These are phyloP conservation scores for Elmis aenea DNA, from an alignment of 2,888 invertebrate species.

Conservation along the genomic window DNA sequence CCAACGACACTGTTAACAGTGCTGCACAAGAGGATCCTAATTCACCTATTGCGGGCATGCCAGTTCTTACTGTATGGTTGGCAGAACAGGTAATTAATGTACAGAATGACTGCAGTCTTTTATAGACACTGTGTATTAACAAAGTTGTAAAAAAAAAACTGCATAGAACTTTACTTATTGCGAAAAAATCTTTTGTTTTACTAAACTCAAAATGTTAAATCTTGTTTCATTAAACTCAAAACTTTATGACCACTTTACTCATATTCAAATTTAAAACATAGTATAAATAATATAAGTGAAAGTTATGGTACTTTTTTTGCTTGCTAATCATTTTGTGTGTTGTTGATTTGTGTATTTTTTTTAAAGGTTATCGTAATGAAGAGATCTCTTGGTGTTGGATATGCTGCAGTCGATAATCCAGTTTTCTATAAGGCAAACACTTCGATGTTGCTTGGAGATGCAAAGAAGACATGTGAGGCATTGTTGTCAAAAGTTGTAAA, in stretches of 20 bases:
- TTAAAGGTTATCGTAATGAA: conserved; percentile 82
- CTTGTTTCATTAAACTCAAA: too few relatives aligned
- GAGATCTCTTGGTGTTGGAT: conserved; percentile 80
- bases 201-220: background rate
- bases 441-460: conserved; percentile 82
- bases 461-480: conserved; percentile 85
- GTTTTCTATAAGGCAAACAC: conserved; percentile 89
- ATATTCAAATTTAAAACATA: too few relatives aligned
- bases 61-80: conserved; percentile 84
- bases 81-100: conserved; percentile 69
- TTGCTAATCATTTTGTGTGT: too few relatives aligned
- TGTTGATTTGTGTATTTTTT: too few relatives aligned
- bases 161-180: too few relatives aligned
- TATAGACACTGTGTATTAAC: too few relatives aligned
- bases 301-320: too few relatives aligned
- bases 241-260: too few relatives aligned
- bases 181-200: too few relatives aligned
- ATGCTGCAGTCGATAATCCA: conserved; percentile 89
- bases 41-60: conserved; percentile 90
- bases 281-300: too few relatives aligned
- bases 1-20: conserved; percentile 88
- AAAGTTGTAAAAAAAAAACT: conserved; percentile 4
- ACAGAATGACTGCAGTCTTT: too few relatives aligned
- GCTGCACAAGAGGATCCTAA: conserved; percentile 88
- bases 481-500: conserved; percentile 63